These are phyloP conservation scores for Malaclemys terrapin DNA, from an alignment of 2,113 vertebrate genomes.

Conservation along the genomic window DNA sequence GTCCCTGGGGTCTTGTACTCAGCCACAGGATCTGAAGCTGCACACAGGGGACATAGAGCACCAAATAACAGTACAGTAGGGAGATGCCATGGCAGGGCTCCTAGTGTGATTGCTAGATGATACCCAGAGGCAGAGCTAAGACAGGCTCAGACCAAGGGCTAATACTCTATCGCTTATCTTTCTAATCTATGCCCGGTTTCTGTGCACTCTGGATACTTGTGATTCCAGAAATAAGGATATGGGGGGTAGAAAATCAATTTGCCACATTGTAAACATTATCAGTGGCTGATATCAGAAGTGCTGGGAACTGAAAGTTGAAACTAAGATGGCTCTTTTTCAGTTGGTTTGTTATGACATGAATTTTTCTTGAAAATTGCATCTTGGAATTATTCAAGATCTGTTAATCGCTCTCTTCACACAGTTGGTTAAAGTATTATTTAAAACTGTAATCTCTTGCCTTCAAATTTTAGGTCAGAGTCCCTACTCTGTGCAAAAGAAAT, in stretches of 20 bases:
- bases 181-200: not conserved
- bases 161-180: not conserved
- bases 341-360: not conserved
- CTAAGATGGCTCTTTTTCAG: not conserved
- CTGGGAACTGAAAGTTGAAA: not conserved
- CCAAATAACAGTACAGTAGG: not conserved
- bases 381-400: not conserved
- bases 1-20: not conserved
- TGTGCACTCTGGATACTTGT: not conserved
- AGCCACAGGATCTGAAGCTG: not conserved
- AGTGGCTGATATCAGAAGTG: not conserved
- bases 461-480: not conserved
- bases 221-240: not conserved
- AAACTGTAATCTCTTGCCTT: not conserved
- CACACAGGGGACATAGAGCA: not conserved
- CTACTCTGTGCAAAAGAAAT: not conserved
- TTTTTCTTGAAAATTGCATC: not conserved
- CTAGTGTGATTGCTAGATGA: not conserved
- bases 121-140: not conserved
- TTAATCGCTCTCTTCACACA: not conserved
- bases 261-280: accelerated
- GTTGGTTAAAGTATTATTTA: not conserved
- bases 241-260: not conserved
- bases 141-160: not conserved
- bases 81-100: not conserved